Evolutionary conservation across 2,888 invertebrate genomes (phyloP), one percentile per base, ranked within the genome.

Genomic region (Psylliodes chrysocephalus): DNA sequence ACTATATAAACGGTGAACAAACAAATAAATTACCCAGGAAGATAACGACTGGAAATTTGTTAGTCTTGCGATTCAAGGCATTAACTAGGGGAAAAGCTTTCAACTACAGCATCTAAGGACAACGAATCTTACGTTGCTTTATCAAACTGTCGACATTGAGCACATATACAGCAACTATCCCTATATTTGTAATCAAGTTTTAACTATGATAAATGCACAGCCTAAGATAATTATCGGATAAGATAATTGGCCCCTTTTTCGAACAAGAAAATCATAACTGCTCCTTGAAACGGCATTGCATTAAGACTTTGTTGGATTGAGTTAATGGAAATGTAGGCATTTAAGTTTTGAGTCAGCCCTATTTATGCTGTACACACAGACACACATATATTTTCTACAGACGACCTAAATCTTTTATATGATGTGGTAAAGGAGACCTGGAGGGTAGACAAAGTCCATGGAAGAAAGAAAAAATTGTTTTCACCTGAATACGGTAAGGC

Each of bases 341-440:
- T 33, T 5, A 33, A n/a, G n/a, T 2, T 33, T 33, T 10, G 8
- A 33, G 8, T 33, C n/a, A n/a, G n/a, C n/a, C n/a, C n/a, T n/a
- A n/a, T n/a, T n/a, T n/a, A n/a, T n/a, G n/a, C n/a, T 33, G n/a
- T 2, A 33, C 8, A 33, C n/a, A 7, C 8, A 33, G 33, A 33
- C 33, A n/a, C 8, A 8, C 10, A 33, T 2, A 33, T n/a, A 3
- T n/a, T 33, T n/a, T n/a, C 5, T 33, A 55, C 40, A 40, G 57
- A 59, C 35, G 57, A 49, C 19, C 47, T 38, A 10, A 49, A 59
- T 19, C 3, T 47, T 17, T 18, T 47, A 19, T 18, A 57, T 15
- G 49, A 49, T 5, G 10, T 57, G 10, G 49, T 57, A 5, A 57
- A 30, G 22, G 49, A 57, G 25, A n/a, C 30, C 28, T 57, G 57